These are phyloP conservation scores for Watsonalla cultraria DNA, from an alignment of 2,888 invertebrate genomes.

Conservation along the genomic window DNA sequence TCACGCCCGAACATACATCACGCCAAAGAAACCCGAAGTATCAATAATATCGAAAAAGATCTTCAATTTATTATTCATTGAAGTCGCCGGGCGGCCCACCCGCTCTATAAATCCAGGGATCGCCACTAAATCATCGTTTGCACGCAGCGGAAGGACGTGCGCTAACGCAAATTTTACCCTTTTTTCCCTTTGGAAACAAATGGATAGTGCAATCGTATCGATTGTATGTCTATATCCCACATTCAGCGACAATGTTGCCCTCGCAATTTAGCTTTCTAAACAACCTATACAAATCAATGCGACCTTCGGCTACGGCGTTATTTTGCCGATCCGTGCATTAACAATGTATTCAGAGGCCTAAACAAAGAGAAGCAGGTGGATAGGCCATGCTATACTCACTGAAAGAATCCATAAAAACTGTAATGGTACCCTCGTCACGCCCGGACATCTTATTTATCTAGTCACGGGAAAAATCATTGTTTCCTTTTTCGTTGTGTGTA, in stretches of 20 bases:
- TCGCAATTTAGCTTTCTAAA: constrained; percentile 11
- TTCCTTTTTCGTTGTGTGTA: constrained; percentile 61
- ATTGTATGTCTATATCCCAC: constrained; percentile 13
- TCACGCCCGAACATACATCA: constrained; percentile 70
- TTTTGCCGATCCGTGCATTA: constrained; percentile 42
- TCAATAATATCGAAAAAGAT: constrained; percentile 72
- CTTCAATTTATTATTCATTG: constrained; percentile 75
- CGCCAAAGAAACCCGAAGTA: constrained; percentile 60
- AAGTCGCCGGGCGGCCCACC: constrained; percentile 58
- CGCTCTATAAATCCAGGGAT: constrained; percentile 65
- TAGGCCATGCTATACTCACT: constrained; percentile 40
- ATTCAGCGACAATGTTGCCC: constrained; percentile 3
- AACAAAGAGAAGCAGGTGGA: constrained; percentile 65
- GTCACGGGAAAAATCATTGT: constrained; percentile 73
- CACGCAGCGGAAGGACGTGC: constrained; percentile 46
- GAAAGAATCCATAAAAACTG: constrained; percentile 72
- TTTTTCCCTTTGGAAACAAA: constrained; percentile 49
- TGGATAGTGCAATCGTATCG: constrained; percentile 37
- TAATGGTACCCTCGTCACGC: constrained; percentile 73
- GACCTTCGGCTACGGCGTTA: constrained; percentile 23
- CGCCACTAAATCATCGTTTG: constrained; percentile 71
- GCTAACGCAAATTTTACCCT: constrained; percentile 51
- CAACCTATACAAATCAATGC: constrained; percentile 20
- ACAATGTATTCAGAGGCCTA: constrained; percentile 54
- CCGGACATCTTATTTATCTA: constrained; percentile 75